Base-by-base conservation (phyloP, 2,113 vertebrate species). In the Lipophrys pholis region DNA sequence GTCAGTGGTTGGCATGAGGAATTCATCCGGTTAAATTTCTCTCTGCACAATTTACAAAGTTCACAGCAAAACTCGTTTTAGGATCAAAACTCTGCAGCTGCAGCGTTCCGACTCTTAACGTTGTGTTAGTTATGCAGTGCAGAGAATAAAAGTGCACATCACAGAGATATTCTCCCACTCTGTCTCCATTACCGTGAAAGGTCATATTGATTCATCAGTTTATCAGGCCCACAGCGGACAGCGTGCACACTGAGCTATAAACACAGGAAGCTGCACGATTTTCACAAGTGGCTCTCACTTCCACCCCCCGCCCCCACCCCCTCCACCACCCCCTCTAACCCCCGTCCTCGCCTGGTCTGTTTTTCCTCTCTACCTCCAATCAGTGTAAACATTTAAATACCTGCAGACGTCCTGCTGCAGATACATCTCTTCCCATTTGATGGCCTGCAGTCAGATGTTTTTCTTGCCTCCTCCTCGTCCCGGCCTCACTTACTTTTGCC, bases 111-210 rank as follows among this genome's bases (percentile, higher is more conserved):
- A 3, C 6, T 11, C 16, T 17, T n/a, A 1, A 6, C 8, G 7
- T 10, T 65, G 14, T 39, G 36, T 11, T 36, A 30, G 6, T 43
- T 35, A 36, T 40, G 11, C 43, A 21, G 17, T 12, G 42, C 6
- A n/a, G 10, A 38, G 11, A 49, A 43, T 39, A 41, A 55, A 57
- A 46, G 57, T 41, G 11, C 46, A 38, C 41, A 15, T 50, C 8
- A 53, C 1, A 57, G 41, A 73, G 15, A 76, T n/a, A 64, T 35
- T 42, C 7, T 14, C 43, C n/a, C 15, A 15, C 17, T 62, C 35
- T 36, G 8, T 65, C 65, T 82, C 53, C 43, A 15, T 80, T 65
- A 60, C 77, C 73, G 38, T 74, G 15, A 80, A 82, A 82, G 78
- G 69, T 87, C 72, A 80, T n/a, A 59, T 45, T 58, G 58, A 68